Evolutionary conservation across 2,888 invertebrate genomes (phyloP), one percentile per base, ranked within the genome.

Genomic region (Philaethria dido): DNA sequence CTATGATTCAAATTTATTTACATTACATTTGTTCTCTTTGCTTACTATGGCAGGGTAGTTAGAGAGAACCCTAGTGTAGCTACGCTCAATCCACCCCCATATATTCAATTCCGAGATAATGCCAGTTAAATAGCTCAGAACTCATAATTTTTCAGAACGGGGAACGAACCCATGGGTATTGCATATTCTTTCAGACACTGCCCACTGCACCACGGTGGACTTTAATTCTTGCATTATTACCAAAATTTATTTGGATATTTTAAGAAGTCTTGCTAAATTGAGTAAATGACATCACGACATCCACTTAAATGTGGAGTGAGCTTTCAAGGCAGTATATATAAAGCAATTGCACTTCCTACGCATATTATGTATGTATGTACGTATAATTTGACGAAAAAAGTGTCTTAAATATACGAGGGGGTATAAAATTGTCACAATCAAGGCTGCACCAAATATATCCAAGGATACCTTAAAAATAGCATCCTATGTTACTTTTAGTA

Each of bases 341-440:
- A 48, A 59, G 59, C 64, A 48, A 20, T 59, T 54, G n/a, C 25
- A 18, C 64, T 59, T 29, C 59, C 64, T 39, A 64, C 64, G 64
- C 50, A 36, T 33, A n/a, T n/a, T n/a, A n/a, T n/a, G n/a, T n/a
- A 13, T 29, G 11, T 14, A 14, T 33, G 45, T 39, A 13, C 1
- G 1, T 39, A 39, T 39, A 13, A n/a, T n/a, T 39, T 8, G 9
- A 4, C 9, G 9, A 33, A 33, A 33, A 33, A 33, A 8, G 33
- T n/a, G n/a, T n/a, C 29, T 29, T 29, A 4, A 6, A 29, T 4
- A 29, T 29, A 29, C 29, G 29, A 29, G 29, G 3, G 6, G 33
- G 33, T 33, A 33, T 33, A 33, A 55, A 20, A 33, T 55, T 47
- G 55, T 25, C 54, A 33, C 33, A 33, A 9, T 33, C 1, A 9